phyloP scores from a whole-genome alignment of 2,888 invertebrate genomes.

The Ennomos quercinarius region DNA sequence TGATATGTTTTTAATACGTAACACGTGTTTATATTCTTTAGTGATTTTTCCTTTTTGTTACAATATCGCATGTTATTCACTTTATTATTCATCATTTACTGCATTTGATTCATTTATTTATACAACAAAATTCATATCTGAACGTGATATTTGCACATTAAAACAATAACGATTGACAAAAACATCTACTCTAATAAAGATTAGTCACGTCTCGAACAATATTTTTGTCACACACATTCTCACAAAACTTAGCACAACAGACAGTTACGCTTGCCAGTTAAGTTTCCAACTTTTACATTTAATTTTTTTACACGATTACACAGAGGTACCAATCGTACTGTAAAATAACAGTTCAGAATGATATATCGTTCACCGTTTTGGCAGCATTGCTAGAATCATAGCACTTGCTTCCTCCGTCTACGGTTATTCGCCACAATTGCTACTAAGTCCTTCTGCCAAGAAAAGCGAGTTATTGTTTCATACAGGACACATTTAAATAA shows the following conservation, averaged over 20 bases:
- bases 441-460: slow-evolving; percentile 59
- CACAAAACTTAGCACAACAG: slow-evolving; percentile 2
- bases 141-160: not conserved
- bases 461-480: slow-evolving; percentile 67
- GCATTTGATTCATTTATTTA: no score
- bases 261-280: slow-evolving; percentile 13
- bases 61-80: not conserved
- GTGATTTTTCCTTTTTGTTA: not conserved
- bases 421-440: slow-evolving; percentile 31
- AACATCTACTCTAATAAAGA: no score
- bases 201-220: no score
- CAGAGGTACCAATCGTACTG: slow-evolving; percentile 7
- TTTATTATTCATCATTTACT: not conserved
- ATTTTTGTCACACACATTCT: no score
- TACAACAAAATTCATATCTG: no score
- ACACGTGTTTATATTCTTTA: not conserved
- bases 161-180: not conserved
- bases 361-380: slow-evolving; percentile 57
- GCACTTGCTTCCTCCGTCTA: slow-evolving; percentile 47
- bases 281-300: slow-evolving; percentile 15
- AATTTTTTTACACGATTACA: slow-evolving; percentile 29
- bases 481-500: slow-evolving; percentile 64
- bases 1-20: not conserved
- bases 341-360: slow-evolving; percentile 29
- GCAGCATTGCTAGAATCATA: slow-evolving; percentile 45